phyloP scores from a whole-genome alignment of 1,140 invertebrate species.

The Caenorhabditis latens region DNA sequence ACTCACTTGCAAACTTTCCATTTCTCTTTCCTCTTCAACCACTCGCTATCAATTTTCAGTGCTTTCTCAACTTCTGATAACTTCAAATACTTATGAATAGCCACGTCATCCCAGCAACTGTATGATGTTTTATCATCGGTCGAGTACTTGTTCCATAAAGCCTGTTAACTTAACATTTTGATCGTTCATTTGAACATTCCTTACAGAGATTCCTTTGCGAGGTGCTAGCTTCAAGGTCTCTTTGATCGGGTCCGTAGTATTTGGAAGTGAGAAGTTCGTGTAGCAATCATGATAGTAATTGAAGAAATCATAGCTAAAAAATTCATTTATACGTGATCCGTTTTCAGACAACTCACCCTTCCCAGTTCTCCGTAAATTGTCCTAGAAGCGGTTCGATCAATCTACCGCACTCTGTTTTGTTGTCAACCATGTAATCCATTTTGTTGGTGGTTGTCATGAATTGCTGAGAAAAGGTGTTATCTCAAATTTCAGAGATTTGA shows the following conservation, averaged over 20 bases:
- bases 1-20: slow-evolving; percentile 65
- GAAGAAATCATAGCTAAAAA: slow-evolving; percentile 61
- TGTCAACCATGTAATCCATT: slow-evolving; percentile 59
- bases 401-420: slow-evolving; percentile 59
- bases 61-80: slow-evolving; percentile 41
- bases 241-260: not conserved
- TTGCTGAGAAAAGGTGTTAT: not conserved
- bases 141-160: slow-evolving; percentile 59
- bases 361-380: not conserved
- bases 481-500: not conserved
- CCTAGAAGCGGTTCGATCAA: slow-evolving; percentile 56
- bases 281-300: slow-evolving; percentile 68
- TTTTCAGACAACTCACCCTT: not conserved
- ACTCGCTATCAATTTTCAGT: slow-evolving; percentile 21
- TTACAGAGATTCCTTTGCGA: not conserved
- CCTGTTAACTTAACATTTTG: slow-evolving; percentile 50
- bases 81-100: slow-evolving; percentile 60
- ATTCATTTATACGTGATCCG: too few species aligned
- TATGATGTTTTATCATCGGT: slow-evolving; percentile 64
- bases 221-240: not conserved
- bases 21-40: slow-evolving; percentile 32
- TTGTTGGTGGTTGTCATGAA: slow-evolving; percentile 35
- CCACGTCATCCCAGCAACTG: slow-evolving; percentile 66
- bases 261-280: slow-evolving; percentile 41
- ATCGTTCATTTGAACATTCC: not conserved